phyloP scores from a whole-genome alignment of 2,113 vertebrate species.

The Lamprotornis superbus region DNA sequence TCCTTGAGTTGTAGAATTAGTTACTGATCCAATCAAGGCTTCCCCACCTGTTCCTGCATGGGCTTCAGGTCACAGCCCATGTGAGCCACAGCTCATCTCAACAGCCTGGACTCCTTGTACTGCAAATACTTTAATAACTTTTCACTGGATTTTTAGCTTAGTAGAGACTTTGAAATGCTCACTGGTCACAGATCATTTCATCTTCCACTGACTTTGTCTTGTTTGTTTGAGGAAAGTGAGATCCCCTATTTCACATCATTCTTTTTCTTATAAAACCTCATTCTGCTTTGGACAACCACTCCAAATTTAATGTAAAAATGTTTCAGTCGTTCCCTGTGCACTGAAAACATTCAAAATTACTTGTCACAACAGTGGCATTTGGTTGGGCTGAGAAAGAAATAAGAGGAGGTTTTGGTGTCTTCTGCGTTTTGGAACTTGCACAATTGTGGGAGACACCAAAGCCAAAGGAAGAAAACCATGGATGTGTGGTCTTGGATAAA shows the following conservation, averaged over 20 bases:
- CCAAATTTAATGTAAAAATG: neutral
- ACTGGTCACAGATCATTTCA: neutral
- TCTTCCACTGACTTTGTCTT: neutral
- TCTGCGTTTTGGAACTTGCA: neutral
- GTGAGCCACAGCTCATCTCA: neutral
- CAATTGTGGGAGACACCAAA: neutral
- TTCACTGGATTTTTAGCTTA: neutral
- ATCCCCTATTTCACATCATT: neutral
- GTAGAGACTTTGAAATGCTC: neutral
- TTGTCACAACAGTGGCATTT: neutral
- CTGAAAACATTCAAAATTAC: neutral
- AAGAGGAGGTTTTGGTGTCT: neutral
- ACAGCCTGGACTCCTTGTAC: neutral
- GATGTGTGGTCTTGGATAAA: neutral
- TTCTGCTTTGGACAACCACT: neutral
- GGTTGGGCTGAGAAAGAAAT: neutral
- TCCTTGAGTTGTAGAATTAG: neutral
- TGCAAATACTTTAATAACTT: neutral
- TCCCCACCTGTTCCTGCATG: neutral
- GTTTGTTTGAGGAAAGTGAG: neutral
- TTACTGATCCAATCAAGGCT: neutral
- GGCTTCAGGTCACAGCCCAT: neutral
- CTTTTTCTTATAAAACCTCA: neutral
- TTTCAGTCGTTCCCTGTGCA: neutral
- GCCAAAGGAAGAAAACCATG: neutral